These are phyloP conservation scores for Drosophila hydei DNA, from an alignment of 1,140 invertebrate genomes.

Conservation along the genomic window DNA sequence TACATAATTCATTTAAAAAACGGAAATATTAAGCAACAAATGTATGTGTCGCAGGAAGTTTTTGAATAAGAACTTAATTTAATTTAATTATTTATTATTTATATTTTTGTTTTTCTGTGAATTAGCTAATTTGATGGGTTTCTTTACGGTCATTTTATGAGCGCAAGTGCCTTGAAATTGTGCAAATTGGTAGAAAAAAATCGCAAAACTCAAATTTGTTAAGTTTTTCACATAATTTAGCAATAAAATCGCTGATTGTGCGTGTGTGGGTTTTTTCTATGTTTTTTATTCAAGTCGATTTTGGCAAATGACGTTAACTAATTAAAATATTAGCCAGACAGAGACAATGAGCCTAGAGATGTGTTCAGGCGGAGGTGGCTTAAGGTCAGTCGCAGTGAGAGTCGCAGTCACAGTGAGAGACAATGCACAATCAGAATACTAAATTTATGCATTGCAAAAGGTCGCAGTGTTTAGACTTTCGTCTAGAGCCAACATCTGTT, in stretches of 20 bases:
- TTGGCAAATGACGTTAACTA: conserved; percentile 35
- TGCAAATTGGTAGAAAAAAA: conserved; percentile 60
- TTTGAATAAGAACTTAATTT: conserved; percentile 44
- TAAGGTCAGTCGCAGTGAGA: conserved; percentile 32
- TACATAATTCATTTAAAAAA: neutral
- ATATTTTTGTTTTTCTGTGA: neutral
- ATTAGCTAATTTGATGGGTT: conserved; percentile 35
- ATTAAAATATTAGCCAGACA: conserved; percentile 24
- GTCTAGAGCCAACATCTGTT: neutral
- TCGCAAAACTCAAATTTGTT: conserved; percentile 6
- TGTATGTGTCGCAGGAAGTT: conserved; percentile 18
- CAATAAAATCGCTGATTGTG: conserved; percentile 38
- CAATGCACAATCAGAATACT: conserved; percentile 61
- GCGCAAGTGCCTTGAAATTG: conserved; percentile 58
- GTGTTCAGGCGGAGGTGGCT: neutral
- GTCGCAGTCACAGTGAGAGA: conserved; percentile 15
- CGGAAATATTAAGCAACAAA: conserved; percentile 9
- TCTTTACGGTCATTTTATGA: conserved; percentile 24
- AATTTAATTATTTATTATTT: conserved; percentile 9
- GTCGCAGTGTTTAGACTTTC: conserved; percentile 12
- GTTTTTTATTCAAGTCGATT: conserved; percentile 24
- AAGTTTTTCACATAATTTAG: conserved; percentile 56
- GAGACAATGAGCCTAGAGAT: conserved; percentile 25
- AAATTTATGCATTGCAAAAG: conserved; percentile 29
- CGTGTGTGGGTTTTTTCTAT: conserved; percentile 29